Percentiles rank a stretch among this genome's conserved stretches.
Evolutionary conservation across 2,113 vertebrate genomes (phyloP).

Genomic region (Corythoichthys intestinalis): DNA sequence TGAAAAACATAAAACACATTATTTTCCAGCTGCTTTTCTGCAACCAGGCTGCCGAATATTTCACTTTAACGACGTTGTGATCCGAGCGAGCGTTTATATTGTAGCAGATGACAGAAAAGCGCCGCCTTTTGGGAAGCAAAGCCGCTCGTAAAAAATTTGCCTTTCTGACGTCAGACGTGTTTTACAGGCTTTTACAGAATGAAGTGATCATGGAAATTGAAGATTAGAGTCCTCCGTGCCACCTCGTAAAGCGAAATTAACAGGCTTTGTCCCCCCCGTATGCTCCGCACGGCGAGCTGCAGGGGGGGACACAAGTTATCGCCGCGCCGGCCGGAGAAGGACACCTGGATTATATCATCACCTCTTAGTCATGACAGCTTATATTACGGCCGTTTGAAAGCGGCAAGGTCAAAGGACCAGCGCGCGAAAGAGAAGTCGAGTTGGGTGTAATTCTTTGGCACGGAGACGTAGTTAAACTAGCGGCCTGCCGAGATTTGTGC

Average conservation of each 20-base stretch:
- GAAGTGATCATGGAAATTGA: slow-evolving; percentile 67
- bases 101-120: slow-evolving; percentile 46
- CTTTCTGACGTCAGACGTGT: slow-evolving; percentile 45
- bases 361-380: slow-evolving; percentile 68
- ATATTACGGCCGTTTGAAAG: slow-evolving; percentile 61
- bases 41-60: slow-evolving; percentile 41
- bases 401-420: slow-evolving; percentile 59
- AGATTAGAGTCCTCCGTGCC: slow-evolving; percentile 55
- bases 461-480: slow-evolving; percentile 49
- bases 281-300: slow-evolving; percentile 23
- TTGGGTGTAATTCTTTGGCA: slow-evolving; percentile 38
- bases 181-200: slow-evolving; percentile 73
- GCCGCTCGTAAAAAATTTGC: slow-evolving; percentile 59
- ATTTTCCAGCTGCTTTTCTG: slow-evolving; percentile 18
- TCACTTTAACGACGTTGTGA: slow-evolving; percentile 48
- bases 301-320: slow-evolving; percentile 35
- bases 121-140: slow-evolving; percentile 51
- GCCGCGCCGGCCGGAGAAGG: slow-evolving; percentile 42
- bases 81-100: slow-evolving; percentile 9
- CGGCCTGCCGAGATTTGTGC: neutral
- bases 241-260: slow-evolving; percentile 61
- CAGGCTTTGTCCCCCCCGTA: slow-evolving; percentile 46
- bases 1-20: slow-evolving; percentile 23
- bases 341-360: slow-evolving; percentile 68
- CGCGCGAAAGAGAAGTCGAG: slow-evolving; percentile 35